Base-by-base conservation (phyloP, 2,113 vertebrate species). In the Hepsetus odoe region DNA sequence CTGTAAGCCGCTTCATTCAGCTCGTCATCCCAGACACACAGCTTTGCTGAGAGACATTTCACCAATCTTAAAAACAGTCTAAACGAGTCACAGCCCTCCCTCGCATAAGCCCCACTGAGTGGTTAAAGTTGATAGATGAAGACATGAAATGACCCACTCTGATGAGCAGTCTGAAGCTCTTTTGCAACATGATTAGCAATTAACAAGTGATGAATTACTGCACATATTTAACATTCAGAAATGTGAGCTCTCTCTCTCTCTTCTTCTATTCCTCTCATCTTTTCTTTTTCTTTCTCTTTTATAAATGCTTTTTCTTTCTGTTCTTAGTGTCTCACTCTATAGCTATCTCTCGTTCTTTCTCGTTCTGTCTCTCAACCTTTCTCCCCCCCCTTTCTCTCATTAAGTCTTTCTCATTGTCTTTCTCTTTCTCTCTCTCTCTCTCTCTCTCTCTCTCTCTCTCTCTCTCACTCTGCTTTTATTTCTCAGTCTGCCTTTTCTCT, bases 1-100 rank as follows among this genome's bases (percentile, higher is more conserved):
- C 74, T 87, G 78, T 92, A 91, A 91, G 87, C 91, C 62, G 76
- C 80, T 38, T 42, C 81, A 86, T 87, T 89, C 74, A 81, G 71
- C 80, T 14, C 80, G 58, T 82, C 80, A 74, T 83, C 80, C 67
- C 87, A 86, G 84, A 87, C 85, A 83, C 84, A 77, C 83, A 83
- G 84, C 85, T 84, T 85, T 81, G 83, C 81, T 82, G 84, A 69
- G 76, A 80, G 64, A 79, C 71, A 58, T 83, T 83, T 71, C 55
- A 73, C 75, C 28, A 40, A 69, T 79, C 71, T 68, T 74, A 64
- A 26, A n/a, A 75, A 32, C 68, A 65, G 56, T 76, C 62, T 38
- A 40, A 72, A 72, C 77, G 85, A 77, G 81, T 82, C 71, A 85
- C 80, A 83, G 81, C 30, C 18, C 35, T 33, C 24, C 35, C 74